Evolutionary conservation across 2,888 invertebrate species (phyloP).

Genomic region (Hirtodrosophila cameraria): DNA sequence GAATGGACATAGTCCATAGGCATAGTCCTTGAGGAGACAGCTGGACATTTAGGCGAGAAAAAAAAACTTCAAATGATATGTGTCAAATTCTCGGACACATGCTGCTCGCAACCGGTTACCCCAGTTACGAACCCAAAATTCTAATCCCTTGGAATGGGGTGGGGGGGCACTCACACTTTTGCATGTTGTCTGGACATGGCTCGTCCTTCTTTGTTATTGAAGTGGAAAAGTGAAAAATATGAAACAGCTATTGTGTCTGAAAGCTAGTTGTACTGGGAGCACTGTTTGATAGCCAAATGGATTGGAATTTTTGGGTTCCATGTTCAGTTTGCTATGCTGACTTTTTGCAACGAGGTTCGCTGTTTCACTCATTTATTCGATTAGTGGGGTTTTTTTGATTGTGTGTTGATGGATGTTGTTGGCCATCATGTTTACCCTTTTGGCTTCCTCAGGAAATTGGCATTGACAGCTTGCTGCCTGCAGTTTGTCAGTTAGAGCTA

Average conservation of each 20-base stretch:
- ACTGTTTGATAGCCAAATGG: slow-evolving; percentile 27
- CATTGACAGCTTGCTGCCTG: slow-evolving; percentile 29
- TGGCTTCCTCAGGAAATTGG: slow-evolving; percentile 35
- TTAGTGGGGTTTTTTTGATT: slow-evolving; percentile 32
- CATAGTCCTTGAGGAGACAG: slow-evolving; percentile 11
- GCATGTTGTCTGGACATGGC: slow-evolving; percentile 3
- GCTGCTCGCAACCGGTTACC: slow-evolving; percentile 34
- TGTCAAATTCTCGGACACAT: slow-evolving; percentile 68
- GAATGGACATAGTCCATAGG: slow-evolving; percentile 64
- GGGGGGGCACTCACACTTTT: slow-evolving; percentile 14
- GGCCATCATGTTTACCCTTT: slow-evolving; percentile 8
- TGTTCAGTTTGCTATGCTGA: slow-evolving; percentile 9
- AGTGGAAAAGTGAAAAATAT: slow-evolving; percentile 39
- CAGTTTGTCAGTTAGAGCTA: slow-evolving; percentile 13
- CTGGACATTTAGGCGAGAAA: slow-evolving; percentile 20
- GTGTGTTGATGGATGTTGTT: slow-evolving; percentile 40
- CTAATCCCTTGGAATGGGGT: neutral
- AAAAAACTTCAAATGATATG: slow-evolving; percentile 63
- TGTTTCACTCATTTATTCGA: slow-evolving; percentile 46
- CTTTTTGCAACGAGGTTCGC: slow-evolving; percentile 10
- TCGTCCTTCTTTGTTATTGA: neutral
- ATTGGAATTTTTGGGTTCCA: slow-evolving; percentile 3
- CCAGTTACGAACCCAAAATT: neutral
- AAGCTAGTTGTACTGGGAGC: slow-evolving; percentile 5
- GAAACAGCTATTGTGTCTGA: slow-evolving; percentile 35